phyloP scores from a whole-genome alignment of 2,888 invertebrate genomes.

The Sphaeridia pumilis region DNA sequence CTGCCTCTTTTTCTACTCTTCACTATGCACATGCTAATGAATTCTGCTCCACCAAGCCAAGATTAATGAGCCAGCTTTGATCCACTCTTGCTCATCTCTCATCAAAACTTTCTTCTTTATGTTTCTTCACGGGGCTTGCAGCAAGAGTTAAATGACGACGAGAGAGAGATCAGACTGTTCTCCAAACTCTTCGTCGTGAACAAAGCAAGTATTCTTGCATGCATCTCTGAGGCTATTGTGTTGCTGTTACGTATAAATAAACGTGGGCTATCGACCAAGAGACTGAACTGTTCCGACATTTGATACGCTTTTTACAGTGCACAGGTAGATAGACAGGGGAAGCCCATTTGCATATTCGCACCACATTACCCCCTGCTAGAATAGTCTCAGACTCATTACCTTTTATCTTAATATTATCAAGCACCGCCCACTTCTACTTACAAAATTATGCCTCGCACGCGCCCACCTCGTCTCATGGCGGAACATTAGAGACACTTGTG shows the following conservation, averaged over 20 bases:
- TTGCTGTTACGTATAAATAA: not conserved
- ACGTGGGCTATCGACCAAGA: not conserved
- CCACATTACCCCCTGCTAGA: not conserved
- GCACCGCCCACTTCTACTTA: not conserved
- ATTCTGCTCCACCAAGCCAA: not conserved
- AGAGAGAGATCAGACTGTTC: not conserved
- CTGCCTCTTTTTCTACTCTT: conserved; percentile 11
- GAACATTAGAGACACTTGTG: too few species aligned
- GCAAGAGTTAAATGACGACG: not conserved
- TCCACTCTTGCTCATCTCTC: too few species aligned
- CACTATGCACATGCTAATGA: conserved; percentile 12
- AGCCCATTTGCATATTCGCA: not conserved
- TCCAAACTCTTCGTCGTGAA: not conserved
- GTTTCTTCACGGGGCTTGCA: too few species aligned
- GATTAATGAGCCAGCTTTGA: conserved; percentile 17
- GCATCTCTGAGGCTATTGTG: not conserved
- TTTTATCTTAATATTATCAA: conserved; percentile 1
- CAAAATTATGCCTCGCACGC: too few species aligned
- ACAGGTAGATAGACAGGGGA: too few species aligned
- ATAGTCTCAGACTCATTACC: not conserved
- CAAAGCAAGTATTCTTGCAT: not conserved
- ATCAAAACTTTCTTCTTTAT: too few species aligned
- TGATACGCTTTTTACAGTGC: too few species aligned
- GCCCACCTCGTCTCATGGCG: too few species aligned
- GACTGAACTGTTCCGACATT: too few species aligned